Percentiles rank a stretch among this genome's conserved stretches.
Conservation (phyloP, 64 coral and sea anemone genomes). For the Dendronephthya gigantea region DNA sequence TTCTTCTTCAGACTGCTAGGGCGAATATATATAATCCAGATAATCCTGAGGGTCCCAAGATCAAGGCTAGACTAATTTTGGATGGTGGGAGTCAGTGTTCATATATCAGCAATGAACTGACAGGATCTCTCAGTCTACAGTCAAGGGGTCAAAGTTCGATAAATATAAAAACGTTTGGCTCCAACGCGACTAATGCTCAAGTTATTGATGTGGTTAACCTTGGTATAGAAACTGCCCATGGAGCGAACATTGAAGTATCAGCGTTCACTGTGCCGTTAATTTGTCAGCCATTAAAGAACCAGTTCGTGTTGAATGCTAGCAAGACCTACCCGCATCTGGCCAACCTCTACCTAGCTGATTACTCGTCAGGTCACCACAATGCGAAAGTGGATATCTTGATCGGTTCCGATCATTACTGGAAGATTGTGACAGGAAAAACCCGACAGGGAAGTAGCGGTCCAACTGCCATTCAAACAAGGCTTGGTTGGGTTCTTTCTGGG, state of each 20-base stretch:
- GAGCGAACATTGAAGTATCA: not conserved
- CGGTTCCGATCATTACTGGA: conserved; percentile 34
- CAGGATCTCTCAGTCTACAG: not conserved
- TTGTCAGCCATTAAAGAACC: conserved; percentile 22
- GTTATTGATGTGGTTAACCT: not conserved
- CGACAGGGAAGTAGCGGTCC: conserved; percentile 29
- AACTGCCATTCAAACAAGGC: conserved; percentile 28
- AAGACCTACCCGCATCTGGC: conserved; percentile 23
- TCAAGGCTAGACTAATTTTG: not conserved
- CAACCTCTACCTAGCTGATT: conserved; percentile 15
- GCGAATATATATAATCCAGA: not conserved
- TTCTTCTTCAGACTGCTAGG: conserved; percentile 1
- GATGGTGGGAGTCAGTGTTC: conserved; percentile 6
- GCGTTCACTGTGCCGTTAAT: conserved; percentile 26
- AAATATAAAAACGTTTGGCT: conserved; percentile 8
- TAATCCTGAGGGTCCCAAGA: not conserved
- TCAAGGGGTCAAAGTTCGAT: not conserved
- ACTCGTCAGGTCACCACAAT: not conserved
- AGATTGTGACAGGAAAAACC: conserved; percentile 24
- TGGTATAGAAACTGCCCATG: not conserved
- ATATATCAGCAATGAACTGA: not conserved
- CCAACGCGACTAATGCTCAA: not conserved
- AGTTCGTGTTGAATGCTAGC: conserved; percentile 4
- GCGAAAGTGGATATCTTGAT: conserved; percentile 26
- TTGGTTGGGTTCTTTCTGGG: conserved; percentile 37